These are phyloP conservation scores for Drosophila subsilvestris DNA, from an alignment of 2,888 invertebrate genomes.

Conservation along the genomic window DNA sequence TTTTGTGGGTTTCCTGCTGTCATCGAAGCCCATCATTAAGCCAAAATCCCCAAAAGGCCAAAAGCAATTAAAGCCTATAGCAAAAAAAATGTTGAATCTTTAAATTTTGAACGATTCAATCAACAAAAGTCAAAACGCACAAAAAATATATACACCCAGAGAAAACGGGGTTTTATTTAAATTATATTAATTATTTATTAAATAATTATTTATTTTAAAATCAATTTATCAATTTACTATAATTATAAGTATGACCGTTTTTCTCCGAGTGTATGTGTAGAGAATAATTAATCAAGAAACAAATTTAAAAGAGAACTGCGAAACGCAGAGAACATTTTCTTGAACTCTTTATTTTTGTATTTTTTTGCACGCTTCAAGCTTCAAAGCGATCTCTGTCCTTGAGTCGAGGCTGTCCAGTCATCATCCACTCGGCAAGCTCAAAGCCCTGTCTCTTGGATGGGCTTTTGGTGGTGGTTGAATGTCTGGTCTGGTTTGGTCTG, in stretches of 20 bases:
- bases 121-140: conserved; percentile 35
- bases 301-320: conserved; percentile 40
- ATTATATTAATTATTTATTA: too few species aligned
- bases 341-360: conserved; percentile 2
- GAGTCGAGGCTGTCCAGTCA: conserved; percentile 70
- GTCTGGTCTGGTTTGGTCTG: conserved; percentile 38
- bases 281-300: conserved; percentile 42
- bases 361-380: conserved; percentile 64
- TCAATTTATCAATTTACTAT: too few species aligned
- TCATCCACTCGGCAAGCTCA: conserved; percentile 49
- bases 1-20: conserved; percentile 63
- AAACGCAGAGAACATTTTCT: conserved; percentile 31
- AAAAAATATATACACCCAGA: background rate
- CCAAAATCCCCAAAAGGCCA: conserved; percentile 28
- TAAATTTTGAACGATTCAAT: conserved; percentile 63
- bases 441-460: conserved; percentile 35
- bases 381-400: conserved; percentile 68
- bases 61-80: conserved; percentile 44
- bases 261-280: background rate
- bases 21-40: conserved; percentile 47
- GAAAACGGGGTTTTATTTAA: too few species aligned
- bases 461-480: conserved; percentile 19
- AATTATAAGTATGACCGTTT: too few species aligned
- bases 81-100: conserved; percentile 30
- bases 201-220: too few species aligned